Base-by-base conservation (phyloP, 2,797 vertebrate genomes). In the Basileuterus tristriatus region DNA sequence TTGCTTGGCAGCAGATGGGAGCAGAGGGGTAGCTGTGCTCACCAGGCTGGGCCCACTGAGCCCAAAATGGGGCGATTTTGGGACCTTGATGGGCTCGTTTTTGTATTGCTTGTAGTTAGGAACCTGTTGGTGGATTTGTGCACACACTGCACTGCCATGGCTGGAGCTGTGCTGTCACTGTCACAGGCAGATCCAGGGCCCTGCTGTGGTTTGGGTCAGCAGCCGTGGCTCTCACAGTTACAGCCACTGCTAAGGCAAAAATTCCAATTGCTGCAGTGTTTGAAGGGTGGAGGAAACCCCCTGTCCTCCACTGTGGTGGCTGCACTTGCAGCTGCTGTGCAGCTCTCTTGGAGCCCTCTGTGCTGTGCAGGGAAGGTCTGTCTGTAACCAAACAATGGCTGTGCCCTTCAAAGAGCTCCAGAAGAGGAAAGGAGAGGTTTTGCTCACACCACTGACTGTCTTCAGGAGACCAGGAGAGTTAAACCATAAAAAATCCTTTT, bases 81-180 rank as follows among this genome's bases (percentile, higher is more conserved):
- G 9, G 36, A 27, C 52, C 29, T n/a, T 16, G 46, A 11, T 19
- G 47, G 43, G 32, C 44, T 79, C 0, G 0, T 41, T 72, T 72
- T 37, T 46, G 20, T 27, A 18, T 15, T 88, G 36, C 26, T 56
- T 37, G 46, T 30, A 56, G 11, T 24, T 83, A 30, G 46, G 50
- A 68, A 67, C 1, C 13, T 18, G 26, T 4, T 46, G 8, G 19
- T 1, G 0, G 39, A 16, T 46, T 52, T 37, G 32, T 58, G 14
- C 16, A 3, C 23, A 19, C 3, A 0, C 27, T 37, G 29, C 15
- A 2, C 30, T 52, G 36, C 19, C 24, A 0, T 4, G 60, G 46
- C 12, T 37, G 15, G 20, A 32, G 16, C 55, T 56, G 49, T 20
- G 7, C 36, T 63, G 47, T 26, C 7, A 0, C 9, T 39, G 2